Conservation (phyloP, 2,797 vertebrate species). For the Microctenopoma lineatum region DNA sequence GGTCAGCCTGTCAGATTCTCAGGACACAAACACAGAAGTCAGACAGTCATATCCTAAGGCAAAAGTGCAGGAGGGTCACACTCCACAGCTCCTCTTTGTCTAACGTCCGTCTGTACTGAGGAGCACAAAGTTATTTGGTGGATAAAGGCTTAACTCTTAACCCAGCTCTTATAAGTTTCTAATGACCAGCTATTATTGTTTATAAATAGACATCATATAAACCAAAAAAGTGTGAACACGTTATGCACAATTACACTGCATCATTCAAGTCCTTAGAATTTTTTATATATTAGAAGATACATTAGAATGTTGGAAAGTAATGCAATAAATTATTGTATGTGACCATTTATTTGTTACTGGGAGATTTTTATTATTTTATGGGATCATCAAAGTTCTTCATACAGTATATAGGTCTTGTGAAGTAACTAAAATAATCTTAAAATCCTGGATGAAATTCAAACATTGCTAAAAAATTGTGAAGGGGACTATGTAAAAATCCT, state of each 20-base stretch:
- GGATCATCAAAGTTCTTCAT: slow-evolving; percentile 11
- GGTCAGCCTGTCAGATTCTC: slow-evolving; percentile 2
- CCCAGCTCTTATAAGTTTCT: slow-evolving; percentile 5
- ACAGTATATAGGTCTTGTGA: neutral
- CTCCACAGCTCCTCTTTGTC: slow-evolving; percentile 13
- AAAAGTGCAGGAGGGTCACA: slow-evolving; percentile 29
- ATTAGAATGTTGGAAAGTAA: neutral
- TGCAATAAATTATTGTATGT: slow-evolving; percentile 1
- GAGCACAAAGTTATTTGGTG: slow-evolving; percentile 28
- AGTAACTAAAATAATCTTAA: neutral
- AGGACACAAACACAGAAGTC: slow-evolving; percentile 15
- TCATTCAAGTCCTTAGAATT: neutral
- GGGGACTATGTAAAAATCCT: no score
- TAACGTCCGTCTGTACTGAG: slow-evolving; percentile 11
- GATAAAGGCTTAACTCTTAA: slow-evolving; percentile 17
- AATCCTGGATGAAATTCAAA: no score
- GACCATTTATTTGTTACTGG: slow-evolving; percentile 1
- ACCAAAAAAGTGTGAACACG: neutral
- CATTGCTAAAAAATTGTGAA: no score
- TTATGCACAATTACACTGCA: neutral
- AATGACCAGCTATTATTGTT: slow-evolving; percentile 24
- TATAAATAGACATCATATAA: slow-evolving; percentile 25
- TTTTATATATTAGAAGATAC: neutral
- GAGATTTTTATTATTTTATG: neutral
- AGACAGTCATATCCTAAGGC: slow-evolving; percentile 26